These are phyloP conservation scores for Pithys albifrons DNA, from an alignment of 2,113 vertebrate genomes.

Conservation along the genomic window DNA sequence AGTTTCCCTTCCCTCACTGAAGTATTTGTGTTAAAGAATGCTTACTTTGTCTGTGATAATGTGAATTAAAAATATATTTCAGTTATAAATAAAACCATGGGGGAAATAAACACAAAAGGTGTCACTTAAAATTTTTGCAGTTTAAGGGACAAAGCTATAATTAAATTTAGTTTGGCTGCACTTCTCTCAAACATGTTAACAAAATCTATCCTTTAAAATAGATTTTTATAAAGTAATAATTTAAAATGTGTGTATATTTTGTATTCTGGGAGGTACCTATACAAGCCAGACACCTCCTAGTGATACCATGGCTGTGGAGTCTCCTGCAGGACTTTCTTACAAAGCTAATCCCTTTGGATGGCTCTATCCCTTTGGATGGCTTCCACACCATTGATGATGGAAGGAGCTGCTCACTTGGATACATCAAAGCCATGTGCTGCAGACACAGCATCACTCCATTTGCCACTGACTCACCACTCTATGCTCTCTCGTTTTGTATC, in stretches of 20 bases:
- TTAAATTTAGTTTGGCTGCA: neutral
- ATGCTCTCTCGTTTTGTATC: neutral
- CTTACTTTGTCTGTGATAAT: neutral
- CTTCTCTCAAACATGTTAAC: neutral
- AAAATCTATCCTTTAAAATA: neutral
- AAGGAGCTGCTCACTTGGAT: neutral
- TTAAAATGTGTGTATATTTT: accelerated
- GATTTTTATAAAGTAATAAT: neutral
- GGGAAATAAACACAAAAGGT: neutral
- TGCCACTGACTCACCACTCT: neutral
- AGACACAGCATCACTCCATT: neutral
- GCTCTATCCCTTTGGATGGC: neutral
- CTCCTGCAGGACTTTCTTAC: neutral
- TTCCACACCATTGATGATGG: neutral
- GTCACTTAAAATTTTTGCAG: neutral
- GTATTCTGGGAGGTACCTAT: neutral
- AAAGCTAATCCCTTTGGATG: neutral
- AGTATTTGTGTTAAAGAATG: neutral
- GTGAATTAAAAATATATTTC: neutral
- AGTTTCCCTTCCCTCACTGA: neutral
- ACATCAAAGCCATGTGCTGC: neutral
- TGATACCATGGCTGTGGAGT: accelerated
- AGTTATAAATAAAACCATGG: neutral
- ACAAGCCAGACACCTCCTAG: neutral
- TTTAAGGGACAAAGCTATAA: neutral